phyloP scores from a whole-genome alignment of 2,888 invertebrate genomes.

The Tipula confusa region DNA sequence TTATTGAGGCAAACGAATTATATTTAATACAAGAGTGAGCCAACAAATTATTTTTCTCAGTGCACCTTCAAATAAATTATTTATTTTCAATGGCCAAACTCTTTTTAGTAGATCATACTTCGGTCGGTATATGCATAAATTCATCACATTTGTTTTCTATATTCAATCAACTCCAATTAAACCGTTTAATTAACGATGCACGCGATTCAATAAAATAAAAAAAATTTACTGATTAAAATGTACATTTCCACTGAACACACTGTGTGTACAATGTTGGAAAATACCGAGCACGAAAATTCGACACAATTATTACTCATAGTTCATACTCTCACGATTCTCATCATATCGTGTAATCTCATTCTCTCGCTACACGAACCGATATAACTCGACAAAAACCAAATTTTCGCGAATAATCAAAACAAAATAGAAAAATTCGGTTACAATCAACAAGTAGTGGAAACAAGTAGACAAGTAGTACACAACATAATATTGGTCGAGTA shows the following conservation, averaged over 20 bases:
- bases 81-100: too few relatives aligned
- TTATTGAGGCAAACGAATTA: too few relatives aligned
- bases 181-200: background rate
- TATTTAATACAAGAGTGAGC: too few relatives aligned
- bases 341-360: background rate
- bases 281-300: background rate
- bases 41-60: too few relatives aligned
- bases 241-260: slow-evolving; percentile 3
- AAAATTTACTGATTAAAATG: background rate
- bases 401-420: background rate
- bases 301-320: too few relatives aligned
- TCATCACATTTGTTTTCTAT: background rate
- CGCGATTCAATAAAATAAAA: background rate
- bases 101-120: too few relatives aligned
- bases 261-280: background rate
- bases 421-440: background rate
- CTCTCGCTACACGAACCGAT: background rate
- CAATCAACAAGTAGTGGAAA: background rate
- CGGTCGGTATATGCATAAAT: too few relatives aligned
- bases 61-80: too few relatives aligned
- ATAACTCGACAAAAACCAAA: background rate
- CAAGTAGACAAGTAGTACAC: background rate
- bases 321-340: background rate
- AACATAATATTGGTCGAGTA: background rate
- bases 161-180: background rate